Percentiles rank a stretch among this genome's conserved stretches.
phyloP scores from a whole-genome alignment of 2,113 vertebrate species.

The Entosphenus tridentatus region DNA sequence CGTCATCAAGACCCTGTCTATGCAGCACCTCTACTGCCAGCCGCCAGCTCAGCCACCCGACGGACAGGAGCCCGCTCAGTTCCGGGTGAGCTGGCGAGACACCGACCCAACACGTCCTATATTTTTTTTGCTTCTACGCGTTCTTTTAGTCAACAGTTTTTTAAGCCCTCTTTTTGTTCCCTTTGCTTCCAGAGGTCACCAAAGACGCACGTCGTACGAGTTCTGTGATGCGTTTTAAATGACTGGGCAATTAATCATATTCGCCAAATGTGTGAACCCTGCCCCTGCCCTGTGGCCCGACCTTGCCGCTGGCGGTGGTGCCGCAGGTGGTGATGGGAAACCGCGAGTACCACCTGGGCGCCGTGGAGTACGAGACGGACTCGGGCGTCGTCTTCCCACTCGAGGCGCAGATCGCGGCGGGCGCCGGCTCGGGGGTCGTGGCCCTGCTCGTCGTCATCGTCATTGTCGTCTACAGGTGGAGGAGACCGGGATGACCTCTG shows the following conservation, averaged over 20 bases:
- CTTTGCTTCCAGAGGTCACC: not conserved
- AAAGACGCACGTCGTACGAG: not conserved
- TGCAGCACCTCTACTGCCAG: slow-evolving; percentile 78
- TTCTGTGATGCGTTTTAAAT: not conserved
- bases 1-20: slow-evolving; percentile 67
- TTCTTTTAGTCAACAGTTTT: not conserved
- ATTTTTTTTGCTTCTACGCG: not conserved
- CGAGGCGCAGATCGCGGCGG: slow-evolving; percentile 75
- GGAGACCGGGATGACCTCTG: not conserved
- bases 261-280: not conserved
- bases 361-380: slow-evolving; percentile 66
- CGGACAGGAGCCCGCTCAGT: not conserved
- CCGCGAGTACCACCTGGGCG: slow-evolving; percentile 56
- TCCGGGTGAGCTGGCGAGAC: not conserved
- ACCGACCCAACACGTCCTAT: not conserved
- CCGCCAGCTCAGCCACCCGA: slow-evolving; percentile 40
- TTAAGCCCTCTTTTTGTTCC: not conserved
- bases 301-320: not conserved
- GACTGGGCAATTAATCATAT: not conserved
- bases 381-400: slow-evolving; percentile 57
- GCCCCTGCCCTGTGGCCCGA: not conserved
- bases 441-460: slow-evolving; percentile 76
- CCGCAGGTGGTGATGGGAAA: slow-evolving; percentile 80
- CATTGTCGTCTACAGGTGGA: slow-evolving; percentile 82
- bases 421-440: slow-evolving; percentile 63